Conservation (phyloP, 2,888 invertebrate genomes). For the Selenia dentaria region DNA sequence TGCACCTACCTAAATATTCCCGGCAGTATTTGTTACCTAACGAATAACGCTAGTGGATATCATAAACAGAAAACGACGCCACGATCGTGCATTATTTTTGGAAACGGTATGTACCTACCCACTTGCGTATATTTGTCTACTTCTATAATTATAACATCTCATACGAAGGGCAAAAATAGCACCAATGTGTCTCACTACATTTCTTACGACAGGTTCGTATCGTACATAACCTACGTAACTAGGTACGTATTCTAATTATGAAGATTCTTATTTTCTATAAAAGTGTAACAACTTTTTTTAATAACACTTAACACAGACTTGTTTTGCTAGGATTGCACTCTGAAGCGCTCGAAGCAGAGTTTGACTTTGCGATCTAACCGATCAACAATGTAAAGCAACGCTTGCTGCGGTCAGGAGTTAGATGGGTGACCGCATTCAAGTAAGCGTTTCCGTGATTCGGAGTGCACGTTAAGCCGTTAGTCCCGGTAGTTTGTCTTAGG, state of each 20-base stretch:
- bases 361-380: no score
- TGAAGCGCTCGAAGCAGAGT: no score
- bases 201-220: slow-evolving; percentile 18
- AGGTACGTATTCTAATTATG: slow-evolving; percentile 2
- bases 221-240: no score
- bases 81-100: slow-evolving; percentile 44
- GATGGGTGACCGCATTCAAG: no score
- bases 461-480: no score
- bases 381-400: no score
- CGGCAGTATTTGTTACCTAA: background rate
- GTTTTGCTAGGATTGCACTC: no score
- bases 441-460: no score
- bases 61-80: slow-evolving; percentile 49
- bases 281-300: background rate
- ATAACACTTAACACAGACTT: background rate
- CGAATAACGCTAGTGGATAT: slow-evolving; percentile 13
- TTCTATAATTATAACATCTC: slow-evolving; percentile 62
- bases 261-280: background rate
- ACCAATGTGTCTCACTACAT: slow-evolving; percentile 27
- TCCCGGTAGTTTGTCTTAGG: no score
- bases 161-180: slow-evolving; percentile 60
- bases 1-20: no score
- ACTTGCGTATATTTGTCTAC: slow-evolving; percentile 51
- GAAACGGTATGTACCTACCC: slow-evolving; percentile 47
- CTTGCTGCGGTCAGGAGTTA: no score